These are phyloP conservation scores for Pipistrellus nathusii DNA, from an alignment of 2,797 vertebrate genomes.

Conservation along the genomic window DNA sequence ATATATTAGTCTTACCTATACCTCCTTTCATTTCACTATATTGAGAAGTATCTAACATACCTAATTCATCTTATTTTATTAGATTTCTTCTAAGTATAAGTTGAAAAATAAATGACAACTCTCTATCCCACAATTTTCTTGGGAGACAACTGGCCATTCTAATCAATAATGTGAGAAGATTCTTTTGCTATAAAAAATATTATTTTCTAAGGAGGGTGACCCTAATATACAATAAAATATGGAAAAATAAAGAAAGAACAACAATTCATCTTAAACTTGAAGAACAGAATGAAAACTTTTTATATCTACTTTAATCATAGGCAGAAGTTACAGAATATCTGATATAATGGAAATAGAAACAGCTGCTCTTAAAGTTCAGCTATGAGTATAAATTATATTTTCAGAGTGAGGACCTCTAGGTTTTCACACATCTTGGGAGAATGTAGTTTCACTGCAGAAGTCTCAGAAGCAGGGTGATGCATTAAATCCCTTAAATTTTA, in stretches of 20 bases:
- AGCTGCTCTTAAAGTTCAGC: slow-evolving; percentile 21
- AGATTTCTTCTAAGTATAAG: not conserved
- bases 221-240: slow-evolving; percentile 13
- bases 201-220: not conserved
- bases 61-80: not conserved
- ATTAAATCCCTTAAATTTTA: slow-evolving; percentile 62
- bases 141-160: not conserved
- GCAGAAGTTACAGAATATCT: slow-evolving; percentile 19
- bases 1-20: not conserved
- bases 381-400: slow-evolving; percentile 67
- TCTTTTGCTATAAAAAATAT: not conserved
- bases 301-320: slow-evolving; percentile 35
- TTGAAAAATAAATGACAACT: not conserved
- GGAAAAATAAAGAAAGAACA: not conserved
- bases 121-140: not conserved
- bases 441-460: slow-evolving; percentile 11
- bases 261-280: not conserved
- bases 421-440: slow-evolving; percentile 28
- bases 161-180: not conserved
- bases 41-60: not conserved
- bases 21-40: not conserved
- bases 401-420: slow-evolving; percentile 24
- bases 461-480: slow-evolving; percentile 23
- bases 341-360: slow-evolving; percentile 26
- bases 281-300: not conserved